Conservation (phyloP, 2,888 invertebrate species). For the Leptinotarsa peninsularis region DNA sequence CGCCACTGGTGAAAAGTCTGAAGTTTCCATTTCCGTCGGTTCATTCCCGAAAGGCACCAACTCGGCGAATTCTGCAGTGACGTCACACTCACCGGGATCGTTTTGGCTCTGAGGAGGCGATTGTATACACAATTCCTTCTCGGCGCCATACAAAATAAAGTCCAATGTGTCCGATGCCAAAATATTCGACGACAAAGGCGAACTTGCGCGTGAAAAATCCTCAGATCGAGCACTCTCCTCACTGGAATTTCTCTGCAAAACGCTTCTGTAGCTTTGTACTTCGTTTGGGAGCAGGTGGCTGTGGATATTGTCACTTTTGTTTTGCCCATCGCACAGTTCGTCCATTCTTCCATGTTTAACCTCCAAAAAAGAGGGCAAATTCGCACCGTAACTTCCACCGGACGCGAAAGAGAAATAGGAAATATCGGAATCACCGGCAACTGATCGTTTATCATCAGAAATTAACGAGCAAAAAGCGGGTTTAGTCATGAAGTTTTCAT, state of each 20-base stretch:
- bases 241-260: slow-evolving; percentile 39
- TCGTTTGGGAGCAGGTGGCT: slow-evolving; percentile 36
- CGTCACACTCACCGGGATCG: slow-evolving; percentile 47
- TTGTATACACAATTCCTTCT: slow-evolving; percentile 55
- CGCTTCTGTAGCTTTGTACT: slow-evolving; percentile 41
- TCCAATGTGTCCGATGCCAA: slow-evolving; percentile 54
- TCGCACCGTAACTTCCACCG: slow-evolving; percentile 28
- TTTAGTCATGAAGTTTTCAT: slow-evolving; percentile 39
- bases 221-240: slow-evolving; percentile 48
- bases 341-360: slow-evolving; percentile 48
- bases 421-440: slow-evolving; percentile 25
- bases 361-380: slow-evolving; percentile 16
- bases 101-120: slow-evolving; percentile 54
- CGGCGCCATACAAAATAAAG: slow-evolving; percentile 57
- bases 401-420: slow-evolving; percentile 18
- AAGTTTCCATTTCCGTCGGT: slow-evolving; percentile 18
- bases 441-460: slow-evolving; percentile 28
- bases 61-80: slow-evolving; percentile 47
- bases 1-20: slow-evolving; percentile 31
- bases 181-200: slow-evolving; percentile 27
- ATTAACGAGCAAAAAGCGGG: slow-evolving; percentile 36
- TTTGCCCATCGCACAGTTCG: slow-evolving; percentile 29
- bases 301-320: slow-evolving; percentile 22
- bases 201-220: slow-evolving; percentile 48
- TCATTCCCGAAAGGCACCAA: slow-evolving; percentile 45